Base-by-base conservation (phyloP, 2,113 vertebrate genomes). In the Carassius gibelio region DNA sequence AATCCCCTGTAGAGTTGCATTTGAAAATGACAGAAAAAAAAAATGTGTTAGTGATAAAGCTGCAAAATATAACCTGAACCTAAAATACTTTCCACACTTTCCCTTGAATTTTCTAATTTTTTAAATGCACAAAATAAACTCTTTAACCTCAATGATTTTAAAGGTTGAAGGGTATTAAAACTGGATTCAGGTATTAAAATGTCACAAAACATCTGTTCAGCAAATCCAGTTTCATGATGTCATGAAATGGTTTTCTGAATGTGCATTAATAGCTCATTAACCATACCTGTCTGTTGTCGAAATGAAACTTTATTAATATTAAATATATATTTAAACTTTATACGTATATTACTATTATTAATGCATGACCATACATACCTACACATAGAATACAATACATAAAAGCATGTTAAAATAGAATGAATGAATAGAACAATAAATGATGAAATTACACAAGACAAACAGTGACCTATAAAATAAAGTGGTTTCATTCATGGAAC, bases 1-100 rank as follows among this genome's bases (percentile, higher is more conserved):
- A 95, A 95, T 82, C 94, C 94, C 94, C 94, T 94, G 91, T 84
- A 62, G 75, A 45, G 57, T 26, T 64, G 78, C 38, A 86, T 74
- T 79, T 52, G 14, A 93, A 91, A 30, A 89, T 75, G 30, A 76
- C 15, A 87, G 52, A 42, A 52, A 59, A 38, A 26, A 57, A 9
- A 52, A 36, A 7, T 5, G 14, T 34, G 64, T 82, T 23, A 82
- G 81, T 61, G 34, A n/a, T 8, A 84, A 45, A 2, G 26, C 11
- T 75, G 6, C 38, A 3, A 30, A 8, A 48, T 10, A 11, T 34
- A 38, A 57, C 62, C n/a, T 75, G 8, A 81, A 11, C 8, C 15
- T 34, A 9, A 77, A 5, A 52, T 19, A 13, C 14, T 8, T 15
- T 9, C 45, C 5, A 1, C 13, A 3, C 3, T 75, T 50, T 38